Base-by-base conservation (phyloP, 2,888 invertebrate species). In the Venusia cambrica region DNA sequence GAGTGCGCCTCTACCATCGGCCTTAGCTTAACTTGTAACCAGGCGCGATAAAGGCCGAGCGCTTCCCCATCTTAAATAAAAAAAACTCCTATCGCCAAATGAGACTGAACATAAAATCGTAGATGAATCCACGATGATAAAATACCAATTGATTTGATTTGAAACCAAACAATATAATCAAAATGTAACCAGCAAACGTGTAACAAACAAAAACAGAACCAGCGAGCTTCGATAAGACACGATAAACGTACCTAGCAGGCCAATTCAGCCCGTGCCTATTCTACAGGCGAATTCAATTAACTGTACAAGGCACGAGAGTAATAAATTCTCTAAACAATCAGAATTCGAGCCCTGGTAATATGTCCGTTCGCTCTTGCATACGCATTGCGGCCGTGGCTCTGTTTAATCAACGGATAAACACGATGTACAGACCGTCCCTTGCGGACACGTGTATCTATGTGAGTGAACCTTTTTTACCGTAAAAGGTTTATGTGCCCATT, bases 301-400 rank as follows among this genome's bases (percentile, higher is more conserved):
- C 83, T 75, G 81, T 83, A 85, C 85, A 85, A 78, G 83, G 80
- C 83, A 70, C 79, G 71, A 65, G 84, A 74, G 85, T 80, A 83
- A 87, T 87, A 87, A 87, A 87, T 87, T 84, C 81, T 85, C 85
- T 84, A 85, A 85, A 85, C 85, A 85, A 85, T 85, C 85, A 85
- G 83, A 84, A 85, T 84, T 84, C 83, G 85, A 84, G 81, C 68
- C 78, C 72, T 75, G 80, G 80, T 84, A 83, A 84, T 84, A 84
- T 81, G 84, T 84, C 74, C 77, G 81, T 77, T 71, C 75, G 75
- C 68, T 40, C 35, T 71, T 84, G 81, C 85, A 83, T 83, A 78
- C 85, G 85, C 84, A 84, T 67, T 83, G 84, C 83, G 83, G 83
- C 73, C 72, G 67, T 68, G 70, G 69, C 72, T 65, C 66, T 72